phyloP scores from a whole-genome alignment of 2,797 vertebrate species.

The Sciurus carolinensis region DNA sequence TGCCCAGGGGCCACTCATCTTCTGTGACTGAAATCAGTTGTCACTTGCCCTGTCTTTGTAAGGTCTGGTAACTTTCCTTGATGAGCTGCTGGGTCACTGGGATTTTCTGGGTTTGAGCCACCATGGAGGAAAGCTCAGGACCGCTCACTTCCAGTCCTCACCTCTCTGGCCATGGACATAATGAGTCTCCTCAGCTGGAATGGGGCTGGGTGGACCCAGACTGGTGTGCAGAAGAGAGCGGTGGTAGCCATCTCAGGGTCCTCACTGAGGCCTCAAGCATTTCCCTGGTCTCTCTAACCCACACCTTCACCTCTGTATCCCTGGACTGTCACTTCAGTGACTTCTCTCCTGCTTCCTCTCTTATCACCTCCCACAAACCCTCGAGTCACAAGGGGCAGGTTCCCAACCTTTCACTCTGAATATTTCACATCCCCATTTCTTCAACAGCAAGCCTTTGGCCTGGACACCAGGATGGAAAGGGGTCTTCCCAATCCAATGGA shows the following conservation, averaged over 20 bases:
- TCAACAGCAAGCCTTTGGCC: not conserved
- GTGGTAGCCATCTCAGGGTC: not conserved
- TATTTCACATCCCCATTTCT: not conserved
- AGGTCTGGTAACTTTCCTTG: not conserved
- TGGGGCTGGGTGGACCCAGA: not conserved
- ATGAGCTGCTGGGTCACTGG: fast-evolving
- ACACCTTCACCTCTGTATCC: fast-evolving
- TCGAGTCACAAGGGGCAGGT: not conserved
- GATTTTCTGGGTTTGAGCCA: not conserved
- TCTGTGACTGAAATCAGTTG: not conserved
- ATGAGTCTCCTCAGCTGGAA: no score
- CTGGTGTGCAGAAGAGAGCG: no score
- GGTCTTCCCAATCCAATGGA: not conserved
- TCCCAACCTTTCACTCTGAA: not conserved
- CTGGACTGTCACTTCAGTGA: no score
- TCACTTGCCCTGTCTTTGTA: not conserved
- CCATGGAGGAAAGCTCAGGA: not conserved
- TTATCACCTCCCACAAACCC: not conserved
- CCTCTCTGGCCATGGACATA: not conserved
- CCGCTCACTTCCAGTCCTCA: not conserved
- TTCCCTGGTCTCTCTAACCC: not conserved
- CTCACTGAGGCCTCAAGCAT: not conserved
- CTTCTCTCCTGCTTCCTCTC: not conserved
- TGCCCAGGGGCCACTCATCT: not conserved
- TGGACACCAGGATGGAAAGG: no score